Conservation (phyloP, 1,140 invertebrate species). For the Trichonephila inaurata region DNA sequence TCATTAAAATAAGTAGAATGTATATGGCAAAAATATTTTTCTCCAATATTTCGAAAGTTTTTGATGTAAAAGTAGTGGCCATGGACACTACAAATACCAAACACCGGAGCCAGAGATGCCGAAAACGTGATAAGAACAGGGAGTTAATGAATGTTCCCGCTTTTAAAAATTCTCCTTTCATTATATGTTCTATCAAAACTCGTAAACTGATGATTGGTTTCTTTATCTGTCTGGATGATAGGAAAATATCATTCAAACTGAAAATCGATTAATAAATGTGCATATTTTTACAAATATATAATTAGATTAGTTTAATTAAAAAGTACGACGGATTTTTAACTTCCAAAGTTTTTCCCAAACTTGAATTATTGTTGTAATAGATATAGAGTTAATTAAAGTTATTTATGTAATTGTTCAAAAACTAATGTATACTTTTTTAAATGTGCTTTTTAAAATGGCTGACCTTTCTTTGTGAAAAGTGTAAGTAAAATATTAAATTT, state of each 20-base stretch:
- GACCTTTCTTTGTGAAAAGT: too few species aligned
- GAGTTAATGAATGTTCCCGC: background rate
- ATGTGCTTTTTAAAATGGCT: too few species aligned
- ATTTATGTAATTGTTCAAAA: too few species aligned
- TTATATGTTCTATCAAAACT: slow-evolving; percentile 3
- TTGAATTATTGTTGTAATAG: too few species aligned
- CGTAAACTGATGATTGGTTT: background rate
- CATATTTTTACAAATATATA: background rate
- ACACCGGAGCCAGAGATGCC: background rate
- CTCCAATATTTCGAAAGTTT: background rate
- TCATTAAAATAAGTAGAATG: slow-evolving; percentile 11
- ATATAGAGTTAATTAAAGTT: too few species aligned
- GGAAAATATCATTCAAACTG: background rate
- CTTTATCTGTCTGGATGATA: background rate
- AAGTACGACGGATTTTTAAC: background rate
- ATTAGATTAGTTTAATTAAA: background rate
- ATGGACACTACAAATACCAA: background rate
- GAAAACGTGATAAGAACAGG: background rate
- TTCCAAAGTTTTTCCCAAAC: too few species aligned
- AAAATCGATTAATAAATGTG: background rate
- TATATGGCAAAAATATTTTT: background rate
- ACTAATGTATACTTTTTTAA: too few species aligned
- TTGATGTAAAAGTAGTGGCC: background rate
- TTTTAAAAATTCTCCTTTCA: slow-evolving; percentile 1
- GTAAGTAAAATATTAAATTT: too few species aligned